Evolutionary conservation across 2,113 vertebrate genomes (phyloP).

Genomic region (Alectura lathami): DNA sequence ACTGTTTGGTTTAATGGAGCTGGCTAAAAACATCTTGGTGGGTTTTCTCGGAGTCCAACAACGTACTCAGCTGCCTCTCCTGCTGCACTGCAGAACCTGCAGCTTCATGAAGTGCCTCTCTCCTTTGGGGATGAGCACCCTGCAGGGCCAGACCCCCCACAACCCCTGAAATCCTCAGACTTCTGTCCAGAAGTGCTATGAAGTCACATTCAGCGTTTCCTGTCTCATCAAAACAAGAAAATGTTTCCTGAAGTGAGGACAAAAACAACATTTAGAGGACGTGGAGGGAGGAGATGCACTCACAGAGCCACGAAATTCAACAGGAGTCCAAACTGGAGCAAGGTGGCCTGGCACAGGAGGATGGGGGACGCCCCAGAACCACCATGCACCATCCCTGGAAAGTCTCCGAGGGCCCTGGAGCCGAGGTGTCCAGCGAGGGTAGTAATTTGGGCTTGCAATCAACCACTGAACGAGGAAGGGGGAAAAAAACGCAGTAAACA

Average conservation of each 20-base stretch:
- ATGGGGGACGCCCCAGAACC: not conserved
- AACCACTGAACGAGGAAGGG: not conserved
- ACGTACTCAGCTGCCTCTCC: not conserved
- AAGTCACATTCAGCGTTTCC: not conserved
- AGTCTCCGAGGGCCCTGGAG: not conserved
- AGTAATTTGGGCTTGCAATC: not conserved
- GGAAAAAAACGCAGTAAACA: not conserved
- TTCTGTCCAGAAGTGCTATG: not conserved
- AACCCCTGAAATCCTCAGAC: not conserved
- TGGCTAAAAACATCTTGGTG: not conserved
- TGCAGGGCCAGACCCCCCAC: not conserved
- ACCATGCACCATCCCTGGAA: not conserved
- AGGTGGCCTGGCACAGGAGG: not conserved
- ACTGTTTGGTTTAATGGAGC: not conserved
- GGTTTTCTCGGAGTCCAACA: not conserved
- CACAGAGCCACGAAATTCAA: not conserved
- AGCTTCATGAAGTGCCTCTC: not conserved
- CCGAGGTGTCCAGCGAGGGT: not conserved
- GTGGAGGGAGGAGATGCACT: not conserved
- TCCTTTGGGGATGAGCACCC: not conserved
- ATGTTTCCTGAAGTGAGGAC: too few species aligned
- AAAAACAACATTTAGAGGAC: not conserved
- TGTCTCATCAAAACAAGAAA: not conserved
- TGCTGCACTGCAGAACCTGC: not conserved
- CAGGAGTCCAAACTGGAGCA: not conserved